Evolutionary conservation across 2,113 vertebrate species (phyloP).

Genomic region (Cephalopterus ornatus): DNA sequence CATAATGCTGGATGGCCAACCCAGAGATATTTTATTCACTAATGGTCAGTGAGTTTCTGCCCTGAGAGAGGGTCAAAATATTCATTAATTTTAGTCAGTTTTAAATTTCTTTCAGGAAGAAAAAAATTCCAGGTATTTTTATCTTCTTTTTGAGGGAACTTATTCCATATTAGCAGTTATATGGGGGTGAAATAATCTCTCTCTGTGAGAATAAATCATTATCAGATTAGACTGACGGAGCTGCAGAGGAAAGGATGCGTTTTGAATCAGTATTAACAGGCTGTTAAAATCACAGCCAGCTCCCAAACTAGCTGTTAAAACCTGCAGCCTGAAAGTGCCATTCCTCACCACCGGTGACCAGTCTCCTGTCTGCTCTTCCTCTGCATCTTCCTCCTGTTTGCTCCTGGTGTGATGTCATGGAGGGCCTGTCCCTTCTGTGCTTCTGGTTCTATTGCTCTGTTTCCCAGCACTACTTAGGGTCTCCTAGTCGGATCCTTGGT

Average conservation of each 20-base stretch:
- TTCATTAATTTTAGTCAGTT: neutral
- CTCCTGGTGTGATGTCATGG: too few species aligned
- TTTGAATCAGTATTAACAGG: conserved; percentile 20
- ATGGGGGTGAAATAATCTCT: neutral
- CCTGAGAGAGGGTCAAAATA: neutral
- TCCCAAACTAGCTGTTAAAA: neutral
- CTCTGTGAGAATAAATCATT: neutral
- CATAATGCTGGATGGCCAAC: neutral
- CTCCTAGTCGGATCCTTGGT: neutral
- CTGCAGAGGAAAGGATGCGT: neutral
- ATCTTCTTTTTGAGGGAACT: neutral
- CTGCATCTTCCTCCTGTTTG: neutral
- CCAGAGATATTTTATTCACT: neutral
- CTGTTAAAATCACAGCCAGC: neutral
- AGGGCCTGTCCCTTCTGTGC: neutral
- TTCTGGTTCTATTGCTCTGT: neutral
- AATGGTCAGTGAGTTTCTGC: neutral
- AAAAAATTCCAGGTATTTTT: neutral
- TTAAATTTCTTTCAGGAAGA: neutral
- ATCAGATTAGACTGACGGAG: neutral
- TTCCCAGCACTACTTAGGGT: neutral
- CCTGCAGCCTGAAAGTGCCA: neutral
- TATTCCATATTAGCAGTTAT: neutral
- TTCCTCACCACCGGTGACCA: neutral
- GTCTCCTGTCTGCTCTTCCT: neutral